Base-by-base conservation (phyloP, 2,888 invertebrate genomes). In the Bursaphelenchus okinawaensis region DNA sequence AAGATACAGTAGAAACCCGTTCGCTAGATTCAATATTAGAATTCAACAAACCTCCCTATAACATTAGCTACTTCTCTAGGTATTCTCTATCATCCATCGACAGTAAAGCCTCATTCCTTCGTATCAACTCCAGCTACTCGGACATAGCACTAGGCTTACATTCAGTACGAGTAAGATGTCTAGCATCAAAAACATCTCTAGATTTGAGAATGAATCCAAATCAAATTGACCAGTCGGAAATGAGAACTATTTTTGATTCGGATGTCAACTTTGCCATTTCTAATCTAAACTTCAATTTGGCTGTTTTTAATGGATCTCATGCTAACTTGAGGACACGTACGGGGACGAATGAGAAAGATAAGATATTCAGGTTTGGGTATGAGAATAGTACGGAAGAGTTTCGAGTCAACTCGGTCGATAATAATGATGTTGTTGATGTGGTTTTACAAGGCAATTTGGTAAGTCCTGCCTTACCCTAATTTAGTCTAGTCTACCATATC, bases 331-430 rank as follows among this genome's bases (percentile, higher is more conserved):
- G 50, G 52, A 50, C 60, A 22, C 12, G 50, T 8, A 59, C 60
- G 12, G 60, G 6, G n/a, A 31, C 4, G 2, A 20, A 61, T 1
- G 1, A 16, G 19, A 19, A 40, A 20, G 20, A 31, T n/a, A 31
- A 50, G 23, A 20, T 40, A 55, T 50, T 59, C n/a, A 31, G 50
- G 40, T 27, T 59, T 24, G 60, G 60, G 12, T 59, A 59, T 50
- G 60, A 59, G 20, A 59, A 59, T 27, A 20, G 7, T 12, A 40
- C 60, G n/a, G 60, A 59, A n/a, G 60, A 40, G 20, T 59, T 59
- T 59, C 1, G 60, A 24, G 50, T 59, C 1, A 19, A 24, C 6
- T 59, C 55, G 3, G 52, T 50, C 19, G 60, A 59, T 23, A 9
- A 59, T 3, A 31, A 4, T n/a, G 50, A 31, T 9, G 16, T 20